Percentiles rank a stretch among this genome's conserved stretches.
Conservation (phyloP, 2,797 vertebrate genomes). For the Stomatorhinus walkeri region DNA sequence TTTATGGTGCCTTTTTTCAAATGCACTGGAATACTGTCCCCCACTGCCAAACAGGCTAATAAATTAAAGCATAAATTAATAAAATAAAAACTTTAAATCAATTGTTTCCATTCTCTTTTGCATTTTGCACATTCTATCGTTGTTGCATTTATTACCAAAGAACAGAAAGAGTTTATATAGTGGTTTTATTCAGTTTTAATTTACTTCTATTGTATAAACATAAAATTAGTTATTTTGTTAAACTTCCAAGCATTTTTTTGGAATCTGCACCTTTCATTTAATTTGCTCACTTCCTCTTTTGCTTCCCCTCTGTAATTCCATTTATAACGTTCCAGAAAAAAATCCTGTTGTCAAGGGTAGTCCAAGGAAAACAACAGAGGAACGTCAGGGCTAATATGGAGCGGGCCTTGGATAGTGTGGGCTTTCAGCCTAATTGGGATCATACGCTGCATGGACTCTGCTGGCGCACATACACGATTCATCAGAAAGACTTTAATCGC, state of each 20-base stretch:
- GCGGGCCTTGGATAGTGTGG: constrained; percentile 66
- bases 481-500: constrained; percentile 77
- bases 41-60: background rate
- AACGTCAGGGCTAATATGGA: constrained; percentile 67
- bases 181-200: constrained; percentile 50
- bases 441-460: constrained; percentile 74
- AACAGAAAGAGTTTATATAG: background rate
- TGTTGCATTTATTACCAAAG: constrained; percentile 48
- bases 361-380: constrained; percentile 76
- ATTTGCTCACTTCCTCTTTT: background rate
- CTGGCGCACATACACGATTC: constrained; percentile 73
- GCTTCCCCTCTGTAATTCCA: constrained; percentile 46
- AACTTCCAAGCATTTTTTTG: constrained; percentile 26
- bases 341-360: constrained; percentile 62
- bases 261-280: constrained; percentile 12
- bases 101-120: constrained; percentile 52
- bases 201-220: constrained; percentile 45
- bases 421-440: constrained; percentile 85
- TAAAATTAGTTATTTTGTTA: constrained; percentile 26
- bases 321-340: constrained; percentile 47
- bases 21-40: background rate
- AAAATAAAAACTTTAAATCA: background rate
- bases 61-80: constrained; percentile 2
- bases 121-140: constrained; percentile 53
- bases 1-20: background rate